Base-by-base conservation (phyloP, 1,140 invertebrate species). In the Hycleus phaleratus region DNA sequence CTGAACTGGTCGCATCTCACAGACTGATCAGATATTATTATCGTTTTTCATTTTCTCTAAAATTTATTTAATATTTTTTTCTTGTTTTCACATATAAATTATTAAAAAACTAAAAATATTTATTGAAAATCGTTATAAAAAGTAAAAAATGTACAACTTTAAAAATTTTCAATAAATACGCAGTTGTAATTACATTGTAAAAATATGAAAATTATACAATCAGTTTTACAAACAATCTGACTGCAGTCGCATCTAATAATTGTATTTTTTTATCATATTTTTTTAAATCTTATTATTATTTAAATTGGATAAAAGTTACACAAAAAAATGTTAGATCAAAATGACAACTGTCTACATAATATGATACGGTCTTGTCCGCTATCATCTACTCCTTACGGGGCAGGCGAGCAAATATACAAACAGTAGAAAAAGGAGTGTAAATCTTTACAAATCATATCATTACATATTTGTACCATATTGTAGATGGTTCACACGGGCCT, bases 381-480 rank as follows among this genome's bases (percentile, higher is more conserved):
- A 55, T 60, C 50, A 59, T 63, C 63, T 63, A 62, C 56, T 59
- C 63, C 57, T 58, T 47, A 51, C 54, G 59, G 59, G 52, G 54
- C 57, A 58, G 60, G 59, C 60, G 65, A 69, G 64, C 62, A 66
- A 73, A 71, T 71, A 70, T 71, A 73, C 68, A 72, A 71, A 71
- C 64, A 70, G 70, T 73, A 73, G 71, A 73, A 73, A 73, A 73
- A 71, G 68, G 69, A 72, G 71, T 73, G 70, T 71, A 71, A 70
- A 71, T 68, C 64, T 69, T 71, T 73, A 73, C 68, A 71, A 72
- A 72, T 69, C 71, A 72, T 73, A 71, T 70, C 68, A 68, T 65
- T 71, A 71, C 65, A 67, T 71, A 70, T 72, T 73, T 72, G 72
- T 73, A 73, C 71, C 72, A 72, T 71, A 63, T 71, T 65, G 61